phyloP scores from a whole-genome alignment of 2,113 vertebrate genomes.

The Phylloscopus trochiloides region DNA sequence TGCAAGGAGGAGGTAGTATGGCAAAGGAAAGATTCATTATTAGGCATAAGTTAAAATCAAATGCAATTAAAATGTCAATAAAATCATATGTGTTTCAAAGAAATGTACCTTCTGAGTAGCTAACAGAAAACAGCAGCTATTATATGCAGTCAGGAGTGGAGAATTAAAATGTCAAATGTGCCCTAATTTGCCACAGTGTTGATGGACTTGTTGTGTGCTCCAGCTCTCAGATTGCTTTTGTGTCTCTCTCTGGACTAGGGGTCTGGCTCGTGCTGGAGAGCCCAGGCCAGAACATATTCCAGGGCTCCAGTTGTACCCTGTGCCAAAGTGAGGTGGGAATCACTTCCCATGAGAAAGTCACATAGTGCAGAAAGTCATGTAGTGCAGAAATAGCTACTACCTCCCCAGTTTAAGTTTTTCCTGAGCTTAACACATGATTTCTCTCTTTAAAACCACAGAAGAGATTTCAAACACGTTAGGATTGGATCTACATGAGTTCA shows the following conservation, averaged over 20 bases:
- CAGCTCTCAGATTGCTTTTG: not conserved
- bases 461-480: not conserved
- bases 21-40: not conserved
- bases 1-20: not conserved
- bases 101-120: not conserved
- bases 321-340: not conserved
- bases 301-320: not conserved
- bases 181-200: not conserved
- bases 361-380: not conserved
- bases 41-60: not conserved
- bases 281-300: not conserved
- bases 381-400: not conserved
- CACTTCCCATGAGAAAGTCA: not conserved
- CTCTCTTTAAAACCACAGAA: not conserved
- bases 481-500: not conserved
- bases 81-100: not conserved
- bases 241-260: not conserved
- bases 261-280: not conserved
- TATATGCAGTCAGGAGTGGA: not conserved
- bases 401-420: not conserved
- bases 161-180: not conserved
- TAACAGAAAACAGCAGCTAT: not conserved
- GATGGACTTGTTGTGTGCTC: accelerated
- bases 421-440: not conserved
- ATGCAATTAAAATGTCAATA: not conserved